Conservation (phyloP, 2,888 invertebrate genomes). For the Macaria liturata region DNA sequence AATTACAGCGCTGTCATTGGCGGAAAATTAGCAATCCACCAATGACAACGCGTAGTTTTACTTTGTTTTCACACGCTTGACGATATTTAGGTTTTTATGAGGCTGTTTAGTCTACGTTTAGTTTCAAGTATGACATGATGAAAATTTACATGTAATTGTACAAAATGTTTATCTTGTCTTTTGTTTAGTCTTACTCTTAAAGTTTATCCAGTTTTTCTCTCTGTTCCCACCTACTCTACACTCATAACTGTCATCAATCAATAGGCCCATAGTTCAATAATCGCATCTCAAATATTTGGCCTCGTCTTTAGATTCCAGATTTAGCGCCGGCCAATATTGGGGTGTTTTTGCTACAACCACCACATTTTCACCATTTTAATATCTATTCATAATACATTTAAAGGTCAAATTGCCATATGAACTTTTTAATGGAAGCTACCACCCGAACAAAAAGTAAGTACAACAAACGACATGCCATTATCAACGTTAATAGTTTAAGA, state of each 20-base stretch:
- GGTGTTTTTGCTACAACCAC: constrained; percentile 35
- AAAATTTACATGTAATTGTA: too few relatives aligned
- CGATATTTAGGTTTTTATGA: too few relatives aligned
- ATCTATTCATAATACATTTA: neutral
- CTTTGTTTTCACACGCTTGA: too few relatives aligned
- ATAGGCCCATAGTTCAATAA: constrained; percentile 54
- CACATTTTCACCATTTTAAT: constrained; percentile 2
- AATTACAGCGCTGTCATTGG: too few relatives aligned
- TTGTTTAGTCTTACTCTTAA: too few relatives aligned
- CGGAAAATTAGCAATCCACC: too few relatives aligned
- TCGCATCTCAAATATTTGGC: constrained; percentile 75
- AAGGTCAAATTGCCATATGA: neutral
- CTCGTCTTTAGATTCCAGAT: constrained; percentile 58
- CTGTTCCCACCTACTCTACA: constrained; percentile 48
- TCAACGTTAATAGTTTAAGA: too few relatives aligned
- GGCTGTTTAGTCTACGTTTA: too few relatives aligned
- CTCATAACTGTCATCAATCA: constrained; percentile 72
- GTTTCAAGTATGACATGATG: too few relatives aligned
- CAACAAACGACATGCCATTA: neutral
- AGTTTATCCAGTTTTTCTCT: neutral
- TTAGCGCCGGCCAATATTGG: constrained; percentile 53
- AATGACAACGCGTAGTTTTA: too few relatives aligned
- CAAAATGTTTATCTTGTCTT: too few relatives aligned
- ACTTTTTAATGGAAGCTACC: neutral
- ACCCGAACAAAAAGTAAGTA: neutral